These are phyloP conservation scores for Sylvicola cinctus DNA, from an alignment of 2,888 invertebrate genomes.

Conservation along the genomic window DNA sequence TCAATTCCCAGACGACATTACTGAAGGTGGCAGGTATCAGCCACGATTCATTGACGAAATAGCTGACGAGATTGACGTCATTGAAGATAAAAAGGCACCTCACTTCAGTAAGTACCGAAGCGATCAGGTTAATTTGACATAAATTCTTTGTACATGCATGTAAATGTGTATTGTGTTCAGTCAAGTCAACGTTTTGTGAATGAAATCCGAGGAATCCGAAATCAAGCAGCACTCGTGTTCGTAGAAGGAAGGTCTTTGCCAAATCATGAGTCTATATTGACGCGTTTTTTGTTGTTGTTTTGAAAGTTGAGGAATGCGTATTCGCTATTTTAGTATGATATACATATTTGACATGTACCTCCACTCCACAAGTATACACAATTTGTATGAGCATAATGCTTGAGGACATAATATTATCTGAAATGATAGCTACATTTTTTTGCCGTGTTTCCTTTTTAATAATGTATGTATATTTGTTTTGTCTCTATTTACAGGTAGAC, in stretches of 20 bases:
- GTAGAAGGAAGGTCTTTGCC: too few species aligned
- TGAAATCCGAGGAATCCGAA: too few species aligned
- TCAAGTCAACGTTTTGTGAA: conserved; percentile 2
- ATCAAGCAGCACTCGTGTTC: too few species aligned
- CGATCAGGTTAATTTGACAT: not conserved
- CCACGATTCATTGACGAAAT: conserved; percentile 70
- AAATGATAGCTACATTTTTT: too few species aligned
- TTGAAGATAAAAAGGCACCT: conserved; percentile 63
- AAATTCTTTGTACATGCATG: not conserved
- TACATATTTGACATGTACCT: too few species aligned
- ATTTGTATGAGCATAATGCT: too few species aligned
- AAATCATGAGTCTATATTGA: too few species aligned
- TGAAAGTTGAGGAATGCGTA: not conserved
- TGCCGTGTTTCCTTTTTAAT: too few species aligned
- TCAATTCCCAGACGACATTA: conserved; percentile 51
- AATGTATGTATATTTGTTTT: too few species aligned
- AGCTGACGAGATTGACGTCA: conserved; percentile 59
- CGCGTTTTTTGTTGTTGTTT: conserved; percentile 3
- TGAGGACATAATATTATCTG: too few species aligned
- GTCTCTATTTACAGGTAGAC: too few species aligned
- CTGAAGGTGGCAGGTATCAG: conserved; percentile 49
- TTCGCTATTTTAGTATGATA: conserved; percentile 1
- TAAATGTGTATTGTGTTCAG: conserved; percentile 1
- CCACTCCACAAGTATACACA: too few species aligned
- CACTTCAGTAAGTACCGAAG: conserved; percentile 56